These are phyloP conservation scores for Chymomyza fuscimana DNA, from an alignment of 2,888 invertebrate genomes.

Conservation along the genomic window DNA sequence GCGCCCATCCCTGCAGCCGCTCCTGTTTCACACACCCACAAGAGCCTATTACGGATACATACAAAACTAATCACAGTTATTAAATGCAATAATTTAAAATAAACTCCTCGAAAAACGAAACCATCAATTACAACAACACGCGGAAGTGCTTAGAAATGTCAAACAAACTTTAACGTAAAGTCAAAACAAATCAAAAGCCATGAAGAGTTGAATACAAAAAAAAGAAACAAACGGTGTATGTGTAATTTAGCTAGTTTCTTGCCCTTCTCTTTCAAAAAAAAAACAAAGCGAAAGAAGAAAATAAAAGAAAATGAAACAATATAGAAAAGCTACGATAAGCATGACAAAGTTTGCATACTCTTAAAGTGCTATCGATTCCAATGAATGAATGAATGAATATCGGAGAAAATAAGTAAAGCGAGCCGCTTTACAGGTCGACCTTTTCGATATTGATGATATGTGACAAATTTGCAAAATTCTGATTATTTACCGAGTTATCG, in stretches of 20 bases:
- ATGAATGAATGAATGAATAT: too few relatives aligned
- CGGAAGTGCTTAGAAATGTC: slow-evolving; percentile 69
- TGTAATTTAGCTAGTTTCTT: background rate
- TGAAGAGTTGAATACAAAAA: background rate
- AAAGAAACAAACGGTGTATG: background rate
- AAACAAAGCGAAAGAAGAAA: slow-evolving; percentile 11
- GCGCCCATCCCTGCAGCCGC: too few relatives aligned
- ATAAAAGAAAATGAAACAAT: background rate
- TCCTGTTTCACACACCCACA: background rate
- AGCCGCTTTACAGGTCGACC: too few relatives aligned
- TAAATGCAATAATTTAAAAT: slow-evolving; percentile 45
- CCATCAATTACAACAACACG: slow-evolving; percentile 65
- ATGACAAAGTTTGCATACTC: background rate
- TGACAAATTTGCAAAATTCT: too few relatives aligned
- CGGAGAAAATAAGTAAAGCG: too few relatives aligned
- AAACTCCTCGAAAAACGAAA: slow-evolving; percentile 25
- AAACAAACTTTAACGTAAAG: slow-evolving; percentile 19
- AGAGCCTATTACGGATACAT: background rate
- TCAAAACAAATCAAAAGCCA: slow-evolving; percentile 32
- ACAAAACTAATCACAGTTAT: slow-evolving; percentile 60
- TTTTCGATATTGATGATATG: too few relatives aligned
- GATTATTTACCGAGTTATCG: too few relatives aligned
- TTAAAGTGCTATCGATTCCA: background rate
- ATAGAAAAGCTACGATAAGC: background rate
- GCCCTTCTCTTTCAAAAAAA: slow-evolving; percentile 36